Conservation (phyloP, 2,888 invertebrate species). For the Euphydryas editha region DNA sequence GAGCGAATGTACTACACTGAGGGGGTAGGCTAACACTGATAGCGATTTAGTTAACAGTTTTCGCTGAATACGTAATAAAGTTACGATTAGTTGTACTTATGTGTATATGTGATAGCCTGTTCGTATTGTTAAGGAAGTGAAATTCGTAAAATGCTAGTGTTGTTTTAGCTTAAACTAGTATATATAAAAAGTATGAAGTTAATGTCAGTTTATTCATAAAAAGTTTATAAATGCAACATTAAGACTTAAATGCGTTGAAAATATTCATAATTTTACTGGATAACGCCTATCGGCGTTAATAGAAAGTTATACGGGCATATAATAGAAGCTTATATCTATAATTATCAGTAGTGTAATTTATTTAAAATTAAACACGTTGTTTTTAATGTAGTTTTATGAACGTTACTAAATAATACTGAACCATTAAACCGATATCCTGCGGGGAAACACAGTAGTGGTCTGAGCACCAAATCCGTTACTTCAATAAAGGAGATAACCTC, state of each 20-base stretch:
- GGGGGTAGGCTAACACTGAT: conserved; percentile 46
- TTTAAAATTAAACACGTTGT: too few relatives aligned
- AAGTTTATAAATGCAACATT: too few relatives aligned
- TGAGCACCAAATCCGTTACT: conserved; percentile 1
- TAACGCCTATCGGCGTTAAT: too few relatives aligned
- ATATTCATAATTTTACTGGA: too few relatives aligned
- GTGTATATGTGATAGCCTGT: conserved; percentile 5
- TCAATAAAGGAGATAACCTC: conserved; percentile 3
- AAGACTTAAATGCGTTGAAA: too few relatives aligned
- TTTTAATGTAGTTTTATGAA: too few relatives aligned
- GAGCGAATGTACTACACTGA: conserved; percentile 43
- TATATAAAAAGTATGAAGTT: too few relatives aligned
- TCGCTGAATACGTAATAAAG: conserved; percentile 14
- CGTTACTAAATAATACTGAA: background rate
- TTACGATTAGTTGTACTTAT: conserved; percentile 9
- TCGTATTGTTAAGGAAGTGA: background rate
- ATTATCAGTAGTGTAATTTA: too few relatives aligned
- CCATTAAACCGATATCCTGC: conserved; percentile 2
- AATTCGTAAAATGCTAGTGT: background rate
- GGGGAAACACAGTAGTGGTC: background rate
- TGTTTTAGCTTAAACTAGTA: too few relatives aligned
- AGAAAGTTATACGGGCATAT: too few relatives aligned
- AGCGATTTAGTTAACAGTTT: conserved; percentile 38
- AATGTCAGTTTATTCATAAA: too few relatives aligned
- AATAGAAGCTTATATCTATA: too few relatives aligned